Base-by-base conservation (phyloP, 2,113 vertebrate genomes). In the Chaetorhynchus papuensis region DNA sequence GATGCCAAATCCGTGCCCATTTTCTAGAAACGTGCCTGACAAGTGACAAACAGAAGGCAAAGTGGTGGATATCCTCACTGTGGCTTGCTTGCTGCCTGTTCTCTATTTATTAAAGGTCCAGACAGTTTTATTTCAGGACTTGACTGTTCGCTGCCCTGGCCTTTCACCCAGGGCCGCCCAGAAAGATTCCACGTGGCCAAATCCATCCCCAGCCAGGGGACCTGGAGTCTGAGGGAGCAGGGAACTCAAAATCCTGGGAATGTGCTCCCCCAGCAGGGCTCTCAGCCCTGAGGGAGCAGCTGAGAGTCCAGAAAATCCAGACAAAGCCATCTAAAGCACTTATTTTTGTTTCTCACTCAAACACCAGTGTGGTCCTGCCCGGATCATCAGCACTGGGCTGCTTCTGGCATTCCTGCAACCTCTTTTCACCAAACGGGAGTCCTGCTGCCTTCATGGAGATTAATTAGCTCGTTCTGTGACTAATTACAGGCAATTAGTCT, bases 41-140 rank as follows among this genome's bases (percentile, higher is more conserved):
- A 74, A 81, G 37, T 69, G 83, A 30, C 75, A 57, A 85, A 5
- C n/a, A 30, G 14, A 22, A 89, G 65, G 92, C 78, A 12, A 30
- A 89, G 70, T 20, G 87, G 15, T 56, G 83, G 52, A 45, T n/a
- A n/a, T 30, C 37, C 37, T 42, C 71, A 15, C 87, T 24, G 0
- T 7, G 39, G 71, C 83, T 92, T 75, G 85, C 91, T 95, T 87
- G 45, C 75, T 75, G 83, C 86, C 91, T 42, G 14, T 22, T 78
- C 59, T 94, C 86, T 97, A 91, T 97, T 97, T 95, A 96, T 97
- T 90, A 83, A 88, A 56, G 23, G 23, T 63, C 7, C 5, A 63
- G 11, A 22, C 26, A 56, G 71, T 31, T 92, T 49, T 47, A 7
- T 47, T 83, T 53, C 65, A 60, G 7, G 53, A 23, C n/a, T 37